These are phyloP conservation scores for Pseudocheirus occidentalis DNA, from an alignment of 2,797 vertebrate genomes.

Conservation along the genomic window DNA sequence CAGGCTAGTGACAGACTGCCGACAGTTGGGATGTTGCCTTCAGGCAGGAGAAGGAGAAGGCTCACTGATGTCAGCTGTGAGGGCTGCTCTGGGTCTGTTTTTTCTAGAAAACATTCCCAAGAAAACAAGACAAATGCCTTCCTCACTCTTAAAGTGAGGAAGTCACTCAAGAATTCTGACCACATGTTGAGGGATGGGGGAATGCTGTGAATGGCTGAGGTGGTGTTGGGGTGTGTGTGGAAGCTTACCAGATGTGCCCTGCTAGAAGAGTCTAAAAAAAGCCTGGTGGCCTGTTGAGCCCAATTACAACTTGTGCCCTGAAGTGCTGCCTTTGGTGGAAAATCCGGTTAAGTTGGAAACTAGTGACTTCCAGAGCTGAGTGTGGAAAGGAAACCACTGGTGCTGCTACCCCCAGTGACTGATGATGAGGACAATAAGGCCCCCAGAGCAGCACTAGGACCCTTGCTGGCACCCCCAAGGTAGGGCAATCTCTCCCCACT, in stretches of 20 bases:
- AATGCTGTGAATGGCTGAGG: neutral
- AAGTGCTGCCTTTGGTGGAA: conserved; percentile 2
- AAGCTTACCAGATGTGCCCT: neutral
- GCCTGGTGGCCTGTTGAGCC: fast-evolving
- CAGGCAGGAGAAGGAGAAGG: neutral
- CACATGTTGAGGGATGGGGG: neutral
- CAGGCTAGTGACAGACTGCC: neutral
- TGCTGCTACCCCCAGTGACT: fast-evolving
- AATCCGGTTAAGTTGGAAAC: fast-evolving
- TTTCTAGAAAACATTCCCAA: conserved; percentile 46
- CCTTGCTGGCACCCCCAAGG: neutral
- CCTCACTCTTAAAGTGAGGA: fast-evolving
- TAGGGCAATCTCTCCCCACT: neutral
- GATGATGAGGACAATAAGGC: fast-evolving
- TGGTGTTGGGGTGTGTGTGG: no score
- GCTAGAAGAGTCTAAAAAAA: neutral
- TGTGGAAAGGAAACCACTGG: neutral
- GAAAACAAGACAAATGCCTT: neutral
- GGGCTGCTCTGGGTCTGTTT: neutral
- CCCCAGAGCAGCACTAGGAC: neutral
- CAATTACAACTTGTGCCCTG: neutral
- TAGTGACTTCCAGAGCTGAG: neutral
- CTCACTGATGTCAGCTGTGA: neutral
- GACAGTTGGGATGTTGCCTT: fast-evolving
- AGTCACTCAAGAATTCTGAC: neutral